Conservation (phyloP, 2,797 vertebrate species). For the Micropoecilia bifurca region DNA sequence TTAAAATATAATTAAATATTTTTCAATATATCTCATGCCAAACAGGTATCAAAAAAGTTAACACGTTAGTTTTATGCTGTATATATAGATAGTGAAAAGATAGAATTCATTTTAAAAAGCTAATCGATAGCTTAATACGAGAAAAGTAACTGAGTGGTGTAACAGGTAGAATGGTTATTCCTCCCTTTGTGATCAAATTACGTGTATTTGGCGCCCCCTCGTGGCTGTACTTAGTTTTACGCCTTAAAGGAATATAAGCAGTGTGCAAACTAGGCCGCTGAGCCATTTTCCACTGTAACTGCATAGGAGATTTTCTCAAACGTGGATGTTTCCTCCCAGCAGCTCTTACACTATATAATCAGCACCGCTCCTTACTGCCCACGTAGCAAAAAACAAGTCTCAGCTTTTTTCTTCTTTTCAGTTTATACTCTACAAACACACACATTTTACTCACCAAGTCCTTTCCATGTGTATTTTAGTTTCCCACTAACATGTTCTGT, state of each 20-base stretch:
- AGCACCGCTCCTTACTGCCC: background rate
- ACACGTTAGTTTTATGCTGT: background rate
- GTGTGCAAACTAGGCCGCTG: background rate
- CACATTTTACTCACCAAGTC: background rate
- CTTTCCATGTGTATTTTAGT: background rate
- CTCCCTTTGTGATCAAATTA: background rate
- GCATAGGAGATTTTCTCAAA: background rate
- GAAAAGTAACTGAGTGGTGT: background rate
- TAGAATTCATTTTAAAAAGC: background rate
- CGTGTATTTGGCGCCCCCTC: background rate
- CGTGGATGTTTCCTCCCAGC: background rate
- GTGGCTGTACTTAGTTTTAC: background rate
- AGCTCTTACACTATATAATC: background rate
- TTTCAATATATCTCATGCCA: background rate
- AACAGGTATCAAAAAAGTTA: background rate
- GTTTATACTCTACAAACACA: background rate
- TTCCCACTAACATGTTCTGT: background rate
- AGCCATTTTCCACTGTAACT: background rate
- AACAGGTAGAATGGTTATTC: background rate
- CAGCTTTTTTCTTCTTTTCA: background rate
- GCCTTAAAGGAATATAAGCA: background rate
- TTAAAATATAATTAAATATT: background rate
- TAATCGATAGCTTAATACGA: background rate
- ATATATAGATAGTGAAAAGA: background rate
- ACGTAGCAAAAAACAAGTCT: background rate